Base-by-base conservation (phyloP, 2,797 vertebrate genomes). In the Taenioides sp. region DNA sequence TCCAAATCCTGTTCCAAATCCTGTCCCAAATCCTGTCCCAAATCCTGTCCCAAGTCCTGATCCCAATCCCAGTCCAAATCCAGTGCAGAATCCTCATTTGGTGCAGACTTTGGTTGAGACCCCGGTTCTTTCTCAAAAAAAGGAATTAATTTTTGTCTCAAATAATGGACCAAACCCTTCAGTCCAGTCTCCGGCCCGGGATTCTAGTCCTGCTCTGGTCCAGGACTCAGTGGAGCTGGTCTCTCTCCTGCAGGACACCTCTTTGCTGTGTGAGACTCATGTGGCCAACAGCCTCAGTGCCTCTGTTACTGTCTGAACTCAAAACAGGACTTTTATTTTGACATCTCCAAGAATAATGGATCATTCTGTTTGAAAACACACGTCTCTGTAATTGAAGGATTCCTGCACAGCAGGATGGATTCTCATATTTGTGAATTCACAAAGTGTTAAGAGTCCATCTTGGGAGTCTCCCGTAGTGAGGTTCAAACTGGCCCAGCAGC, bases 171-270 rank as follows among this genome's bases (percentile, higher is more conserved):
- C 9, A 59, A 27, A 59, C 0, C 57, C 57, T 25, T 20, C 55
- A 59, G 18, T 80, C 70, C 65, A 1, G 0, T 1, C 12, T 14
- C 28, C 69, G 0, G 65, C 9, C 18, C 31, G 12, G 28, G 17
- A 18, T 22, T 34, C 20, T 3, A n/a, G 18, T 40, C 61, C 18
- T 2, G 9, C n/a, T 40, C 18, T 28, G 18, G 61, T 43, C 12
- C 61, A 40, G 20, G 61, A 43, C 34, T 63, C 86, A 0, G 79
- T 87, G 1, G 81, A 85, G 74, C 17, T 93, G 83, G 80, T 87
- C n/a, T 68, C 16, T 1, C 72, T 77, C 52, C 70, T 91, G 75
- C 81, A 91, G 83, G 91, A 78, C 23, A 1, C 80, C 0, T 79
- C 79, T 2, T n/a, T 92, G 72, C 43, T 86, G 7, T 82, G 82